phyloP scores from a whole-genome alignment of 2,888 invertebrate genomes.

The Molorchus minor region DNA sequence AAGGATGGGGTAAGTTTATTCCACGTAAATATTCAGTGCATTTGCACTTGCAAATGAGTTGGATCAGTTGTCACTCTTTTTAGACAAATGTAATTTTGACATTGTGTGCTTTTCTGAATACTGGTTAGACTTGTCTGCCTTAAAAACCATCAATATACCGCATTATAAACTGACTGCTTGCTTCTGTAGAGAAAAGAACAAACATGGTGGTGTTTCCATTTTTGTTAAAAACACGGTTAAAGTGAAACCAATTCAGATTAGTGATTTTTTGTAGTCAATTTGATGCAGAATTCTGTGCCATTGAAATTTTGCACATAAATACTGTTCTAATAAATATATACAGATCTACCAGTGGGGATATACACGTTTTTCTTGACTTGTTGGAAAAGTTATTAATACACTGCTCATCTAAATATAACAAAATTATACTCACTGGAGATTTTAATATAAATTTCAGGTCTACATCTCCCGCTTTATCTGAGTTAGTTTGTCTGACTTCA shows the following conservation, averaged over 20 bases:
- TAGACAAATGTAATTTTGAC: conserved; percentile 9
- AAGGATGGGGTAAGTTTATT: not conserved
- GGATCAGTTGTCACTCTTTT: conserved; percentile 2
- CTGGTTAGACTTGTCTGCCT: not conserved
- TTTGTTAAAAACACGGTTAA: not conserved
- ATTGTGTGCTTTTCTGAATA: conserved; percentile 5
- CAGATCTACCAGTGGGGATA: too few species aligned
- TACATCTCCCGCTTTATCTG: not conserved
- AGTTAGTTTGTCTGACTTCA: not conserved
- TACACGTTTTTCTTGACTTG: not conserved
- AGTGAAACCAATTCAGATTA: not conserved
- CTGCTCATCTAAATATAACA: too few species aligned
- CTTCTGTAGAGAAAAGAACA: too few species aligned
- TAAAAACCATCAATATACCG: too few species aligned
- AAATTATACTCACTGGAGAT: not conserved
- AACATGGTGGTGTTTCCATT: too few species aligned
- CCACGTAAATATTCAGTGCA: conserved; percentile 6
- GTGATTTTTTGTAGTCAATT: not conserved
- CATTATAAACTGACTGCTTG: too few species aligned
- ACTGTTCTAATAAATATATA: too few species aligned
- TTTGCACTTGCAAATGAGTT: conserved; percentile 4
- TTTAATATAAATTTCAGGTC: not conserved
- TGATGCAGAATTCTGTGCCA: too few species aligned
- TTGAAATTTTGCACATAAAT: too few species aligned
- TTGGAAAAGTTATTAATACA: too few species aligned